A percentile compares a stretch with the other conserved stretches of the same genome.
Evolutionary conservation across 2,113 vertebrate genomes (phyloP).

Genomic region (Corydoras maculifer): DNA sequence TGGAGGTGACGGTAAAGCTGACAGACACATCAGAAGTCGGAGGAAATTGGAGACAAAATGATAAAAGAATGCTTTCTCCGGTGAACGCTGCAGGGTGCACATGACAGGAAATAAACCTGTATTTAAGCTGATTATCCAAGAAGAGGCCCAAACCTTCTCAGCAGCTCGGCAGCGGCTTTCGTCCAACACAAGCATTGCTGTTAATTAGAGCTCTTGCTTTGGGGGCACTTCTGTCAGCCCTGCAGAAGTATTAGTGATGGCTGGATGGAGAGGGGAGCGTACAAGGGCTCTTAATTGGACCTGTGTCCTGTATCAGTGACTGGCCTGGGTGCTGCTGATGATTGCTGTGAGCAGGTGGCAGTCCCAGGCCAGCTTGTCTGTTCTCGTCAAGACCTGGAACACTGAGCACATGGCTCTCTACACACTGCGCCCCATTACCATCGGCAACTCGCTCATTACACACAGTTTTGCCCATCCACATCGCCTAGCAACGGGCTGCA

Average conservation of each 20-base stretch:
- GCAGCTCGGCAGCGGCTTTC: conserved; percentile 52
- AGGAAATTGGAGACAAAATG: conserved; percentile 39
- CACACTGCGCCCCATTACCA: neutral
- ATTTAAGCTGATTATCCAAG: conserved; percentile 77
- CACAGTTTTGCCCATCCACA: conserved; percentile 50
- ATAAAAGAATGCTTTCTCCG: conserved; percentile 64
- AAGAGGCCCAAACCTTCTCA: conserved; percentile 66
- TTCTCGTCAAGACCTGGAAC: conserved; percentile 71
- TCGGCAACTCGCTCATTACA: conserved; percentile 62
- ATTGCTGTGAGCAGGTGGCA: conserved; percentile 72
- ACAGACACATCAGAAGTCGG: conserved; percentile 47
- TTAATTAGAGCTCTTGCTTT: conserved; percentile 70
- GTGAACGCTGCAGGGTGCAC: conserved; percentile 50
- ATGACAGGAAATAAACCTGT: conserved; percentile 73
- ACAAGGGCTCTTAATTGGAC: conserved; percentile 74
- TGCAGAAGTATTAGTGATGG: conserved; percentile 73
- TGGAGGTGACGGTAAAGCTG: too few relatives aligned
- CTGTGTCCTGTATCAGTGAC: conserved; percentile 66
- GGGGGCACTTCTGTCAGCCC: conserved; percentile 71
- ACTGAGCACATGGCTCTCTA: conserved; percentile 70
- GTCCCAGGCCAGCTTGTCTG: conserved; percentile 67
- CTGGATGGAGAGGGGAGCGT: conserved; percentile 71
- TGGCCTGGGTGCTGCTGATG: conserved; percentile 68
- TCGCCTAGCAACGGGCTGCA: conserved; percentile 59
- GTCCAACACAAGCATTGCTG: conserved; percentile 53